These are phyloP conservation scores for Sesia apiformis DNA, from an alignment of 2,888 invertebrate species.

Conservation along the genomic window DNA sequence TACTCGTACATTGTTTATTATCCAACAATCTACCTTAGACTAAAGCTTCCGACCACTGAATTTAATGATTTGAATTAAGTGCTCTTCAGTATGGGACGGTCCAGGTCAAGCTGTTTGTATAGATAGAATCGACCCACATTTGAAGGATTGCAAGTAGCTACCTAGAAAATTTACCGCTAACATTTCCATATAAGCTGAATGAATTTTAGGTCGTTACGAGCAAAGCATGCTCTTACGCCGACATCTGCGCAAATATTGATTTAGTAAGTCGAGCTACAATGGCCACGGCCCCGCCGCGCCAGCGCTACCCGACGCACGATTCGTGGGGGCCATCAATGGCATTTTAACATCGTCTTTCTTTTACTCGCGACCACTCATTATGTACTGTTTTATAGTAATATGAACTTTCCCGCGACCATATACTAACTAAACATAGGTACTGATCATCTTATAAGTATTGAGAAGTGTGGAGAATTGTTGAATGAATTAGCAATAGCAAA, in stretches of 20 bases:
- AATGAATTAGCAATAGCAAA: too few species aligned
- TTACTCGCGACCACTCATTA: conserved; percentile 27
- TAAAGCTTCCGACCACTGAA: too few species aligned
- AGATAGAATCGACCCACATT: conserved; percentile 64
- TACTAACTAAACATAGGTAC: too few species aligned
- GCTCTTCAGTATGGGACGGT: background rate
- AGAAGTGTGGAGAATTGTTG: too few species aligned
- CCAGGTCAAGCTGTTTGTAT: conserved; percentile 20
- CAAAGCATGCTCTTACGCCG: conserved; percentile 70
- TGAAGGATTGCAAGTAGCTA: conserved; percentile 72
- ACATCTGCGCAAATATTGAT: conserved; percentile 75
- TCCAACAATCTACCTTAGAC: too few species aligned
- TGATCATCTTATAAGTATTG: too few species aligned
- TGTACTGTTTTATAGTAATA: conserved; percentile 1
- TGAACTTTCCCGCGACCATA: too few species aligned
- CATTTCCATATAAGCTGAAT: conserved; percentile 72
- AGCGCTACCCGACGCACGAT: conserved; percentile 14
- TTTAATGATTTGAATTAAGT: too few species aligned
- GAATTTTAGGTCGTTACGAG: conserved; percentile 73
- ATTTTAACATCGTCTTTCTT: conserved; percentile 30
- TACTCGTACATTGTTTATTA: too few species aligned
- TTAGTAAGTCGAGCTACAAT: conserved; percentile 68
- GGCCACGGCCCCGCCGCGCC: conserved; percentile 36
- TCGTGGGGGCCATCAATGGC: background rate
- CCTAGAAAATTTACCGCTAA: conserved; percentile 73